Conservation (phyloP, 1,140 invertebrate genomes). For the Bombus picipes region DNA sequence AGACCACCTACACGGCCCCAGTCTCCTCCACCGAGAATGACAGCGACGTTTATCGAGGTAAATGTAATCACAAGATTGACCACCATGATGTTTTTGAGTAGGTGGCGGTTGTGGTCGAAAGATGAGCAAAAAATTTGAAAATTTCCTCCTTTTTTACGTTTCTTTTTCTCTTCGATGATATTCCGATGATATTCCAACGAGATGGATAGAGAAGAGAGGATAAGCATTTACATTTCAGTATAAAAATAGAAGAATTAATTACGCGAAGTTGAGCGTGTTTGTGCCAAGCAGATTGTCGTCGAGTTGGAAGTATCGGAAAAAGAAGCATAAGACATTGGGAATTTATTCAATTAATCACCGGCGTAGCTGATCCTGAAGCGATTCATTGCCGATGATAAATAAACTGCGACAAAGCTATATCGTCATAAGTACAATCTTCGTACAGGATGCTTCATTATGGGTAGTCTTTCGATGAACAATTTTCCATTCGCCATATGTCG, state of each 20-base stretch:
- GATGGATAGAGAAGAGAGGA: not conserved
- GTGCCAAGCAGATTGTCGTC: too few species aligned
- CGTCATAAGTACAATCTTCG: not conserved
- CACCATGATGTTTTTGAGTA: not conserved
- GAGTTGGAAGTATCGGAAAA: not conserved
- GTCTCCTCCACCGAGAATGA: conserved; percentile 70
- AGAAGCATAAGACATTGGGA: not conserved
- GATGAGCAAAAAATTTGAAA: not conserved
- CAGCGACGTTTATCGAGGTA: conserved; percentile 73
- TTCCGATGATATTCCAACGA: not conserved
- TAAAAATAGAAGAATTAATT: not conserved
- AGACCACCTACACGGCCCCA: conserved; percentile 60
- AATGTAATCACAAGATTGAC: conserved; percentile 29
- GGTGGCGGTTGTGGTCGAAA: not conserved
- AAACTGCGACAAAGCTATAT: conserved; percentile 10
- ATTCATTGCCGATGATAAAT: not conserved
- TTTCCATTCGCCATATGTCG: too few species aligned
- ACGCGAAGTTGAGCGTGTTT: not conserved
- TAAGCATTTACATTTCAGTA: not conserved
- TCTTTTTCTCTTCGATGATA: not conserved
- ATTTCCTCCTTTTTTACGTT: not conserved
- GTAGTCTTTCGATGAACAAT: too few species aligned
- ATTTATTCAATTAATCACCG: conserved; percentile 26
- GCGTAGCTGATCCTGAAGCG: not conserved
- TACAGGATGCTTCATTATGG: not conserved